These are phyloP conservation scores for Leptocoma aspasia DNA, from an alignment of 2,113 vertebrate genomes.

Conservation along the genomic window DNA sequence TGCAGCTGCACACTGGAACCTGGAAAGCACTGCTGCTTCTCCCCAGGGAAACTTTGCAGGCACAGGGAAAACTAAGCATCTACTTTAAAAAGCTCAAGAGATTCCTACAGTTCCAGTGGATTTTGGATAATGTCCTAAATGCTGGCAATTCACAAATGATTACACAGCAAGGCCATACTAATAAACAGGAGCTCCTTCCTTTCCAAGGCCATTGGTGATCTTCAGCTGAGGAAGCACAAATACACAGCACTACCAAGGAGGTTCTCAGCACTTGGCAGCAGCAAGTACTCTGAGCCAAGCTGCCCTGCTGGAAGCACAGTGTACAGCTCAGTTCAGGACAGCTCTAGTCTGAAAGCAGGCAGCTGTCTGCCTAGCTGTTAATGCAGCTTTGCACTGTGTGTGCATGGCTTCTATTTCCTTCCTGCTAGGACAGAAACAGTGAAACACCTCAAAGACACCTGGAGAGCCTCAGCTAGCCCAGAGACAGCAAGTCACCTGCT, in stretches of 20 bases:
- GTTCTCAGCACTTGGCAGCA: background rate
- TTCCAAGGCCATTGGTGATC: background rate
- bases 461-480: background rate
- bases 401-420: background rate
- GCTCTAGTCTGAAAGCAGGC: background rate
- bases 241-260: background rate
- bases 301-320: background rate
- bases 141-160: background rate
- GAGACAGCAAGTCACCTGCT: slow-evolving; percentile 10
- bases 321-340: background rate
- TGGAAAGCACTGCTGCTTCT: background rate
- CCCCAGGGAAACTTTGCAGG: background rate
- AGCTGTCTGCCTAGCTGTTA: slow-evolving; percentile 7
- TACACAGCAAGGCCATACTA: background rate
- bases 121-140: background rate
- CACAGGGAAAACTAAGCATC: background rate
- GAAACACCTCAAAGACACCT: background rate
- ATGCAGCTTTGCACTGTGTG: background rate
- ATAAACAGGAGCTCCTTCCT: background rate
- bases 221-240: background rate
- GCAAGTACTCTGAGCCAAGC: background rate
- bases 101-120: background rate
- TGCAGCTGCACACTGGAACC: background rate
- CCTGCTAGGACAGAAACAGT: background rate
- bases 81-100: background rate